Base-by-base conservation (phyloP, 2,113 vertebrate species). In the Eurystomus gularis region DNA sequence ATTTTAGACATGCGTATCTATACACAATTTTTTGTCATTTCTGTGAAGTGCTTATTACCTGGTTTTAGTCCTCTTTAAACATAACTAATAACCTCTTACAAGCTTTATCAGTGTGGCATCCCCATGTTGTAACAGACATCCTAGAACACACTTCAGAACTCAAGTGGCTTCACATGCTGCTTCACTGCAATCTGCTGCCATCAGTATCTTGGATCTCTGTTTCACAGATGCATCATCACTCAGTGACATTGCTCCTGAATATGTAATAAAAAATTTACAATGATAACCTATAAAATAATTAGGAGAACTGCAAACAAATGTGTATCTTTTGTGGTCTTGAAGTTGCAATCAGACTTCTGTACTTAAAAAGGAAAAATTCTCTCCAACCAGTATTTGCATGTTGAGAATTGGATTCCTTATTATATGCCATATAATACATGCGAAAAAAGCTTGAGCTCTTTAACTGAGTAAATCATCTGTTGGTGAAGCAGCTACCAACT, bases 1-100 rank as follows among this genome's bases (percentile, higher is more conserved):
- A 5, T 1, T 61, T 89, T 52, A 73, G 24, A n/a, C 0, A 1
- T 61, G 12, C 2, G 3, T n/a, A 35, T 40, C 4, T 64, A 64
- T 35, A 10, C 9, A 23, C 7, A 31, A 13, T 0, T 8, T 16
- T 46, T 51, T 29, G 26, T 3, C 11, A n/a, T 51, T 51, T 51
- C 35, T 16, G 0, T 55, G 29, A 20, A 33, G 5, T 48, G 10
- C 85, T 80, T 52, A 7, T 61, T 25, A 6, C 35, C 40, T 73
- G 13, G 2, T 33, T 72, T 72, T 77, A 65, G 17, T 73, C 6
- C 9, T 9, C 24, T 61, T 73, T 26, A 69, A 77, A 54, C 4
- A 11, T 11, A 58, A 13, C 11, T 20, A 51, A 51, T 52, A 44
- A 48, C 33, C 4, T 28, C 15, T 8, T 20, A 7, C 5, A 23